A percentile compares a stretch with the other conserved stretches of the same genome.
Conservation (phyloP, 1,140 invertebrate genomes). For the Atta colombica region DNA sequence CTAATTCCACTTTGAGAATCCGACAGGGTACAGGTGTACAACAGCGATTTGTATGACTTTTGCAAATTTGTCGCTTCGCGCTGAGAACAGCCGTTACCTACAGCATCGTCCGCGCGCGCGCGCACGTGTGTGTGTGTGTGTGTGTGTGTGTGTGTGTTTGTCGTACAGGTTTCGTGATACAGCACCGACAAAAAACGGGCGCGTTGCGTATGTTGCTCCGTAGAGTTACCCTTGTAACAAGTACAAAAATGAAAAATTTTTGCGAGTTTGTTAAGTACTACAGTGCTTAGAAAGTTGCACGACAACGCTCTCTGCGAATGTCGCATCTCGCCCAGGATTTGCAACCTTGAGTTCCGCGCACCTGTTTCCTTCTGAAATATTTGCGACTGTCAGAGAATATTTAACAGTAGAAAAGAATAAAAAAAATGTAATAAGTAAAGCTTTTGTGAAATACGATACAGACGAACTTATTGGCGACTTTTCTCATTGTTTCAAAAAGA, state of each 20-base stretch:
- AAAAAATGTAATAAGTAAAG: neutral
- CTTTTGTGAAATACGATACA: neutral
- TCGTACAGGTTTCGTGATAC: constrained; percentile 21
- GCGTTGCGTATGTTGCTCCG: neutral
- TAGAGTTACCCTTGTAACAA: constrained; percentile 8
- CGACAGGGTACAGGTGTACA: constrained; percentile 17
- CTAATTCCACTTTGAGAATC: constrained; percentile 41
- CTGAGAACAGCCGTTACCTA: neutral
- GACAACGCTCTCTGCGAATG: constrained; percentile 13
- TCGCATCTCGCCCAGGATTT: constrained; percentile 16
- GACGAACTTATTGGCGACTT: neutral
- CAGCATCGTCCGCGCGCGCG: neutral
- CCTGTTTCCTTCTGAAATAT: constrained; percentile 44
- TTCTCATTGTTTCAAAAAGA: neutral
- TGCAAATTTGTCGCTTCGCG: constrained; percentile 20
- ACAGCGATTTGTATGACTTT: constrained; percentile 40
- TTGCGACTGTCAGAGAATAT: constrained; percentile 30
- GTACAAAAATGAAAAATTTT: constrained; percentile 48
- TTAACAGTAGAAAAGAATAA: constrained; percentile 9
- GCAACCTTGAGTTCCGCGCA: constrained; percentile 40
- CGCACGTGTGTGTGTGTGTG: too few species aligned
- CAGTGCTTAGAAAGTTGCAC: constrained; percentile 14
- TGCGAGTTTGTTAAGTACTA: constrained; percentile 36
- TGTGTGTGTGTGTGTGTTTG: too few species aligned
- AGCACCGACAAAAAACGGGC: neutral